These are phyloP conservation scores for Neodontobutis hainanensis DNA, from an alignment of 2,113 vertebrate genomes.

Conservation along the genomic window DNA sequence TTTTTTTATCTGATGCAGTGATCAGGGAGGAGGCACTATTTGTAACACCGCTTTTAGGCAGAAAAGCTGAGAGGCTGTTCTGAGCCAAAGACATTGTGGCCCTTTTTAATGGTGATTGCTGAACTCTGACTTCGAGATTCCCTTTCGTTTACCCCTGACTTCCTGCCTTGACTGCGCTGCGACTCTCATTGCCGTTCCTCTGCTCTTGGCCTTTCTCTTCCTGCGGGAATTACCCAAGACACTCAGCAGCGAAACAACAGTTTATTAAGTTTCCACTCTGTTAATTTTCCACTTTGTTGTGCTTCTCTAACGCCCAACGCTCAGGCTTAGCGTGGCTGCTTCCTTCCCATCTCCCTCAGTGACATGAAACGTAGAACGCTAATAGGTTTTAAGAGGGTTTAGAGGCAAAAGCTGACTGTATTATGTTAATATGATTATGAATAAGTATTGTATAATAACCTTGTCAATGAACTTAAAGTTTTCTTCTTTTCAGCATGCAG, in stretches of 20 bases:
- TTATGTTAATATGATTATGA: conserved; percentile 64
- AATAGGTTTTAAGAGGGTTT: conserved; percentile 57
- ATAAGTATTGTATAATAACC: conserved; percentile 63
- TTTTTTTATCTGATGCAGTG: conserved; percentile 43
- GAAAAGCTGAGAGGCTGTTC: conserved; percentile 56
- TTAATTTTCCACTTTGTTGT: conserved; percentile 76
- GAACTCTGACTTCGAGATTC: conserved; percentile 71
- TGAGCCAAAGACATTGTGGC: conserved; percentile 50
- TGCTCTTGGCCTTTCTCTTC: conserved; percentile 70
- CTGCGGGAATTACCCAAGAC: conserved; percentile 64
- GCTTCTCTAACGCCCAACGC: conserved; percentile 51
- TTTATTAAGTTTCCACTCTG: conserved; percentile 76
- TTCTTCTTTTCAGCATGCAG: conserved; percentile 29
- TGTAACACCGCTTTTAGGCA: conserved; percentile 45
- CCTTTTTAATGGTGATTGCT: conserved; percentile 70
- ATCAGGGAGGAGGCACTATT: conserved; percentile 41
- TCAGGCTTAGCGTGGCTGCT: conserved; percentile 13
- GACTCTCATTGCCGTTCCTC: conserved; percentile 52
- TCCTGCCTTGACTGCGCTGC: conserved; percentile 63
- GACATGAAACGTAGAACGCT: conserved; percentile 48
- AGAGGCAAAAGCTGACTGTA: conserved; percentile 60
- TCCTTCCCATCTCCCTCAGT: conserved; percentile 32
- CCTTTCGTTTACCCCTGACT: conserved; percentile 67
- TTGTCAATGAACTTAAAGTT: conserved; percentile 56
- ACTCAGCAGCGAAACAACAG: conserved; percentile 56